Percentiles rank a stretch among this genome's conserved stretches.
Evolutionary conservation across 2,888 invertebrate genomes (phyloP).

Genomic region (Drosophila formosana): DNA sequence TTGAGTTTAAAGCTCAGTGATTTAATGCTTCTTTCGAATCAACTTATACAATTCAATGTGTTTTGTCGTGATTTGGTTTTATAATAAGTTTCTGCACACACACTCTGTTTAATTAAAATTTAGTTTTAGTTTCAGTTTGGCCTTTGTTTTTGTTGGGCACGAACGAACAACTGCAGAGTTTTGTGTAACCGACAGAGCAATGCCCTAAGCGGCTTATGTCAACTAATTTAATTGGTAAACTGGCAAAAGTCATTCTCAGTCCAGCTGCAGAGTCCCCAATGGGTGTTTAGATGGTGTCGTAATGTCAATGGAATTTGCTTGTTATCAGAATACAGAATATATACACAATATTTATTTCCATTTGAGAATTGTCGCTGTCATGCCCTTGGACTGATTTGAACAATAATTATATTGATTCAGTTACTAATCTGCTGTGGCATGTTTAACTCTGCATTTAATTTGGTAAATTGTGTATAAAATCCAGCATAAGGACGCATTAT

Average conservation of each 20-base stretch:
- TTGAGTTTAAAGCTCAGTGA: not conserved
- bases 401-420: slow-evolving; percentile 13
- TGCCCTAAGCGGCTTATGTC: slow-evolving; percentile 63
- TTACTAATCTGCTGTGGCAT: not conserved
- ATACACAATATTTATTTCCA: not conserved
- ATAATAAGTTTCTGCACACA: slow-evolving; percentile 3
- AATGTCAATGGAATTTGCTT: slow-evolving; percentile 16
- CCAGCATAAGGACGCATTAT: not conserved
- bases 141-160: slow-evolving; percentile 29
- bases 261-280: not conserved
- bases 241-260: slow-evolving; percentile 38
- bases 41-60: not conserved
- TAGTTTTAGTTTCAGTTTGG: slow-evolving; percentile 8
- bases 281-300: slow-evolving; percentile 3
- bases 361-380: not conserved
- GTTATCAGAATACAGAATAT: not conserved
- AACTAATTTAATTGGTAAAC: slow-evolving; percentile 61
- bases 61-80: slow-evolving; percentile 5
- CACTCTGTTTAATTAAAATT: slow-evolving; percentile 59
- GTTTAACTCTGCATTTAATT: slow-evolving; percentile 1
- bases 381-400: slow-evolving; percentile 13
- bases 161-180: slow-evolving; percentile 22
- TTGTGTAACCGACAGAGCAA: slow-evolving; percentile 14
- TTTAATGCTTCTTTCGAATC: not conserved
- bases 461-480: not conserved